Base-by-base conservation (phyloP, 1,140 invertebrate species). In the Pararge aegeria region DNA sequence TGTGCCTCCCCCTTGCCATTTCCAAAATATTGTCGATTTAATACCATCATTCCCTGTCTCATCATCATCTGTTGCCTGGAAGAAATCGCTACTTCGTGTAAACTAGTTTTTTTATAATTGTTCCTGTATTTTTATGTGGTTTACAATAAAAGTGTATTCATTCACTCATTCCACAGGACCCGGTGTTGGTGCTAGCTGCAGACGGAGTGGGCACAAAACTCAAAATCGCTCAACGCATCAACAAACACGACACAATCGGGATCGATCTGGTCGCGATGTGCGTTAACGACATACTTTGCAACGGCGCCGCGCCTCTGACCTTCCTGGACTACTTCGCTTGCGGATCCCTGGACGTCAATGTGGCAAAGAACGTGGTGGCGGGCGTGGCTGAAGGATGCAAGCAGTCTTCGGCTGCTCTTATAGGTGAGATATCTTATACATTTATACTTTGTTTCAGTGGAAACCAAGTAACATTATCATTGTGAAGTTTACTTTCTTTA, bases 211-310 rank as follows among this genome's bases (percentile, higher is more conserved):
- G 98, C 37, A 99, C 98, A 0, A 99, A 99, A 90, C 91, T 99
- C 4, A 97, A 97, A 93, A 94, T 99, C 66, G 98, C 98, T 1
- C 94, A 98, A 79, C 92, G 93, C 70, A 93, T 92, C 27, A 93
- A 93, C 48, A 92, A 93, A 27, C 96, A 98, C 77, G 86, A 93
- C 58, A 96, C 95, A 0, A 94, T 99, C 62, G 98, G 98, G 19
- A 94, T 98, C 66, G 98, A 99, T 91, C 91, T 99, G 53, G 98
- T 99, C 2, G 98, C 98, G n/a, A 99, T 99, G 98, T 99, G 97
- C 84, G 97, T 98, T 3, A 99, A 99, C 90, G 98, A 99, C 88
- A 94, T 99, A 44, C 89, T 99, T 13, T 97, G 96, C 34, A 97
- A 98, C 75, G 98, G 97, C 12, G 98, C 97, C 0, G 95, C 97